Percentiles rank a stretch among this genome's conserved stretches.
These are phyloP conservation scores for Drosophila oshimai DNA, from an alignment of 1,140 invertebrate species.

Conservation along the genomic window DNA sequence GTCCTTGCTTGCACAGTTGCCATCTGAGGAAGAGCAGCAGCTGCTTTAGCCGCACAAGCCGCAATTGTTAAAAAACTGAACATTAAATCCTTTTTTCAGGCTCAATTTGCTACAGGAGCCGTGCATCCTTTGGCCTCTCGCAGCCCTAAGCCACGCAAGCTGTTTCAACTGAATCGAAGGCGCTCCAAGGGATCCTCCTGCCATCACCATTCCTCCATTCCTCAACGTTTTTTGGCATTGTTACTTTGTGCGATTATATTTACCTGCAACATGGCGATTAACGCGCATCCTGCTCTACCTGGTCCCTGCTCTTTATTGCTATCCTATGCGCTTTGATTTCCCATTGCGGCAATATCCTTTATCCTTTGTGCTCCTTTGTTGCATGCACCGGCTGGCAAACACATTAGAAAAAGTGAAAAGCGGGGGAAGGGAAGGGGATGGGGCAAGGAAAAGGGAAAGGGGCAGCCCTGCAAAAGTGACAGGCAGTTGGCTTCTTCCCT, in stretches of 20 bases:
- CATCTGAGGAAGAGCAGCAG: constrained; percentile 1
- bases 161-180: constrained; percentile 46
- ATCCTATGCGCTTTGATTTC: constrained; percentile 48
- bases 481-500: constrained; percentile 20
- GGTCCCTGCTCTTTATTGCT: constrained; percentile 35
- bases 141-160: constrained; percentile 55
- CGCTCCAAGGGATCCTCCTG: constrained; percentile 33
- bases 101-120: constrained; percentile 55
- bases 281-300: constrained; percentile 48
- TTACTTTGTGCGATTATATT: constrained; percentile 62
- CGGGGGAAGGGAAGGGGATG: background rate
- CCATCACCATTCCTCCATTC: background rate
- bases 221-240: constrained; percentile 37
- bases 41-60: constrained; percentile 41
- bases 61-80: constrained; percentile 57
- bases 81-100: constrained; percentile 64
- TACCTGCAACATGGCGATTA: constrained; percentile 64
- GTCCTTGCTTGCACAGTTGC: constrained; percentile 47
- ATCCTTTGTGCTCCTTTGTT: constrained; percentile 57
- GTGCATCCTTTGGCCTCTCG: constrained; percentile 22
- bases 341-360: constrained; percentile 57
- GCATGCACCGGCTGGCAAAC: constrained; percentile 62
- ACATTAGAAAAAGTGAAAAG: constrained; percentile 54
- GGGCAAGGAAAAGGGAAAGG: constrained; percentile 8
- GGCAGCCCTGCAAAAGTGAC: constrained; percentile 19